Conservation (phyloP, 2,888 invertebrate species). For the Strigamia transsilvanica region DNA sequence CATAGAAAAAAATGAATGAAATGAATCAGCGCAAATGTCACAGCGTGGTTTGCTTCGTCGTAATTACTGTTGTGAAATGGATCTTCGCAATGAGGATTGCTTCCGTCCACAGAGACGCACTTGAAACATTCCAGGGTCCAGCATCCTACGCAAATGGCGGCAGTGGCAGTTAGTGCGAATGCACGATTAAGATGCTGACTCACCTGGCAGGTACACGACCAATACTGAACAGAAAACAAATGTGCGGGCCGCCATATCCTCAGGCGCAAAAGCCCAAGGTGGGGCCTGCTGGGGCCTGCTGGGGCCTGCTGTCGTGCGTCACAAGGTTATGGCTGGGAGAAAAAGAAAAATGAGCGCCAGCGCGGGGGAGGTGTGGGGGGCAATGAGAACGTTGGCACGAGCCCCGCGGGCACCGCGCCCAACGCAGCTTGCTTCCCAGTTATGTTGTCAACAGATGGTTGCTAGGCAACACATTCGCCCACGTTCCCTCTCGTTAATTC, state of each 20-base stretch:
- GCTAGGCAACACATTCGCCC: neutral
- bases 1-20: neutral
- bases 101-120: conserved; percentile 89
- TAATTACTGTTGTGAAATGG: conserved; percentile 62
- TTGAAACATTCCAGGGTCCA: conserved; percentile 92
- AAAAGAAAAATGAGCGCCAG: neutral
- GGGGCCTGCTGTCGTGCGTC: conserved; percentile 12
- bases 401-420: conserved; percentile 29
- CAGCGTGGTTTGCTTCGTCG: conserved; percentile 58
- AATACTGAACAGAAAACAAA: neutral
- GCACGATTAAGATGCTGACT: neutral
- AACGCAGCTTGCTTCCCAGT: neutral
- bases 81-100: conserved; percentile 81
- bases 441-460: conserved; percentile 7
- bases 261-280: neutral
- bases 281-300: neutral
- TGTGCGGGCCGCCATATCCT: neutral
- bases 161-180: neutral
- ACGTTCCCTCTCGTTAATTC: neutral
- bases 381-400: conserved; percentile 1
- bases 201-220: conserved; percentile 1
- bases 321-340: neutral
- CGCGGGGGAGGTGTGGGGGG: conserved; percentile 6
- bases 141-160: conserved; percentile 53
- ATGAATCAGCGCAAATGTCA: neutral